Evolutionary conservation across 2,113 vertebrate genomes (phyloP), one percentile per base, ranked within the genome.

Genomic region (Vombatus ursinus): DNA sequence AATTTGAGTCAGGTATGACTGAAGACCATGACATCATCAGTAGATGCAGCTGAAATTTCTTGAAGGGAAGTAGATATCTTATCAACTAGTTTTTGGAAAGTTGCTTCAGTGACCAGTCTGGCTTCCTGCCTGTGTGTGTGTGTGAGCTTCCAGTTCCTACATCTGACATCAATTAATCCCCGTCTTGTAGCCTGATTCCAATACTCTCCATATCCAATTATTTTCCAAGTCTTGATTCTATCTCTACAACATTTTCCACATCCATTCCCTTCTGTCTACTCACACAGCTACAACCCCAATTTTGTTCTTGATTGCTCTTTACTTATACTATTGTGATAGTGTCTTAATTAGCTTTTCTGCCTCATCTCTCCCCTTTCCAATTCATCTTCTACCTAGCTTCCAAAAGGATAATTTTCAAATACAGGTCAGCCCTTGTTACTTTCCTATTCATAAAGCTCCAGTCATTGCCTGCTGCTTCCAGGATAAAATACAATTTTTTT

Each of bases 11-110:
- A 84, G 68, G 19, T 84, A 84, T 84, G 68, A 84, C 68, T 84
- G 68, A 84, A 84, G 68, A 84, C 16, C 68, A 92, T 52, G 12
- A 93, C 90, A 93, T 94, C 89, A 93, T 1, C 0, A 22, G 48
- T 2, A 96, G 93, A 26, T 93, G 68, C n/a, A 84, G 7, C n/a
- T 84, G n/a, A 84, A 84, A 44, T 84, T 84, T 84, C n/a, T 84
- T n/a, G 19, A 84, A 84, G 68, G 19, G n/a, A 84, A 84, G 68
- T 84, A 84, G 6, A 44, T 84, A 44, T 84, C 19, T 84, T 84
- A 44, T 84, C 16, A 84, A 8, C 19, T 23, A 44, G 37, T 6
- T 84, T 84, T 84, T 84, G 68, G 68, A 84, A 23, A 84, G n/a
- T 84, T 84, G n/a, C 31, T 44, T 84, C 68, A 84, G n/a, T 84